Evolutionary conservation across 2,113 vertebrate species (phyloP).

Genomic region (Toxotes chatareus): DNA sequence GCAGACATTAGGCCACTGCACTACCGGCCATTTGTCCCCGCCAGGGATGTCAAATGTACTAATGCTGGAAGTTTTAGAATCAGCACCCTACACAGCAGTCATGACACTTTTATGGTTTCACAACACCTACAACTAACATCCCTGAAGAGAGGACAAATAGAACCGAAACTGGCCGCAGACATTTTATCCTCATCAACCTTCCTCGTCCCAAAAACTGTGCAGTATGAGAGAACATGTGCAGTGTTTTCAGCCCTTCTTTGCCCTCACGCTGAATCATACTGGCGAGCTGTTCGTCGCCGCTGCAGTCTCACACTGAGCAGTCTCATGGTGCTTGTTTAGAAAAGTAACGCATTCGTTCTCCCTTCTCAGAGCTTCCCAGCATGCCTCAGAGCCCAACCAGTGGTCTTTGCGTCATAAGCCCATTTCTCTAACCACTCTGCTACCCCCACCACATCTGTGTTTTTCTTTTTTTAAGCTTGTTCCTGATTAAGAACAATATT

Average conservation of each 20-base stretch:
- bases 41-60: neutral
- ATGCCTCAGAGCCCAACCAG: conserved; percentile 1
- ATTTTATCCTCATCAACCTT: neutral
- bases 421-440: neutral
- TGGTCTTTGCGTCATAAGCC: neutral
- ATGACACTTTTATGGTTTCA: neutral
- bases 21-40: neutral
- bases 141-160: neutral
- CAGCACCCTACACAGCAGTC: neutral
- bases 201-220: neutral
- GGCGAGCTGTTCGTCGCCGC: conserved; percentile 31
- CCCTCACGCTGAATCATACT: conserved; percentile 33
- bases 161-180: too few relatives aligned
- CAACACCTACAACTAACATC: neutral
- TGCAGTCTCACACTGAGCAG: conserved; percentile 47
- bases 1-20: too few relatives aligned
- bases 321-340: conserved; percentile 41
- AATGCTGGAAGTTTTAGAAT: neutral
- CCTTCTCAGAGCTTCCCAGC: conserved; percentile 23
- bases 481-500: conserved; percentile 2
- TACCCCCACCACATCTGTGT: neutral
- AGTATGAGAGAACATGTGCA: neutral
- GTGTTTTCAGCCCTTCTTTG: neutral
- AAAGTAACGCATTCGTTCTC: conserved; percentile 3
- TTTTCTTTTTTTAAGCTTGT: neutral